Evolutionary conservation across 2,888 invertebrate genomes (phyloP), one percentile per base, ranked within the genome.

Genomic region (Perithous albicinctus): DNA sequence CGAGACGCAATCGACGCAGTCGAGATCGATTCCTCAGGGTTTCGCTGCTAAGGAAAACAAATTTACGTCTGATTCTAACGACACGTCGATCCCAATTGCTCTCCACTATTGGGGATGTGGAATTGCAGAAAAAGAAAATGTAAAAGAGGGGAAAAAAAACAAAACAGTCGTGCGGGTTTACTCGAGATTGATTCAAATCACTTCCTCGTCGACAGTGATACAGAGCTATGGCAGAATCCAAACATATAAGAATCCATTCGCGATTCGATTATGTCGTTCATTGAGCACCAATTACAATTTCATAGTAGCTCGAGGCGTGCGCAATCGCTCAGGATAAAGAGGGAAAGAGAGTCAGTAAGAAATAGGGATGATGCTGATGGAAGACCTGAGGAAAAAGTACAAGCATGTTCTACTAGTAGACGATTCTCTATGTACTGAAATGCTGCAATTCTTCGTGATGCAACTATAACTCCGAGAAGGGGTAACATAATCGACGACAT

Each of bases 201-300:
- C 89, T 91, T 91, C 90, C 91, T 90, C 85, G 86, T 91, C 35
- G 48, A 69, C 75, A 35, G 63, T 70, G 76, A 84, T 80, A 78
- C 77, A 48, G 38, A 56, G 38, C 38, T 85, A 75, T 76, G 83
- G 82, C 82, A 74, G 72, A 83, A 82, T 83, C 82, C 81, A 85
- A n/a, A 83, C 82, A 51, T 78, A 79, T 85, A 86, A 87, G 88
- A 89, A 89, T 87, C 86, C 80, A 87, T 87, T 86, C 83, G 83
- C 76, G 84, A 86, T 87, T 90, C 88, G 88, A 90, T 91, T 89
- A 90, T 89, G 88, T 89, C 87, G 89, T 90, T 86, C 86, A 41
- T 74, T 70, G 76, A 56, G 66, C 77, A 85, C 79, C 85, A 82
- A 90, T 90, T 91, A 89, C 86, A 90, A 89, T 90, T 90, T 89